phyloP scores from a whole-genome alignment of 2,113 vertebrate genomes.

The Otis tarda region DNA sequence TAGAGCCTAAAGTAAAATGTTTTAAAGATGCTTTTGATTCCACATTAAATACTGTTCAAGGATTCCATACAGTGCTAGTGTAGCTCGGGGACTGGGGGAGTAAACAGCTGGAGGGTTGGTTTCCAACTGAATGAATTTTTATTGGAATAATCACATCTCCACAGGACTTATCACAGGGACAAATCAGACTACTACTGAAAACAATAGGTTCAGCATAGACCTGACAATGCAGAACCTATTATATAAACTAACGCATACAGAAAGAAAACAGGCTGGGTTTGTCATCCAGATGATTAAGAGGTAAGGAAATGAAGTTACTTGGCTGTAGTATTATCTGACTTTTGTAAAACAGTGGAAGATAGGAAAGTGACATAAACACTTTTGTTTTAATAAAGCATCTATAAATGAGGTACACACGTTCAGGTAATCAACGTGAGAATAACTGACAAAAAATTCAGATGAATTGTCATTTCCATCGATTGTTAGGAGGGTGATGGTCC shows the following conservation, averaged over 20 bases:
- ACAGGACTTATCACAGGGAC: slow-evolving; percentile 79
- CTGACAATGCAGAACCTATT: slow-evolving; percentile 43
- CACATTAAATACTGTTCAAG: slow-evolving; percentile 67
- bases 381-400: slow-evolving; percentile 81
- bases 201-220: slow-evolving; percentile 73
- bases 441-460: slow-evolving; percentile 86
- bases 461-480: slow-evolving; percentile 88
- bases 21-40: slow-evolving; percentile 62
- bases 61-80: slow-evolving; percentile 69
- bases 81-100: slow-evolving; percentile 78
- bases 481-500: slow-evolving; percentile 81
- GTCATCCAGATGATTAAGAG: slow-evolving; percentile 35
- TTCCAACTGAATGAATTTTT: slow-evolving; percentile 83
- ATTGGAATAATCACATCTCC: slow-evolving; percentile 84
- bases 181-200: slow-evolving; percentile 78
- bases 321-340: slow-evolving; percentile 35
- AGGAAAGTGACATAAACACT: slow-evolving; percentile 61
- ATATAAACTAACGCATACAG: slow-evolving; percentile 11
- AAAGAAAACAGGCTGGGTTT: slow-evolving; percentile 40
- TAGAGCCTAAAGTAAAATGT: slow-evolving; percentile 3
- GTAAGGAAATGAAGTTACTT: slow-evolving; percentile 37
- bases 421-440: slow-evolving; percentile 81
- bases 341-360: slow-evolving; percentile 33
- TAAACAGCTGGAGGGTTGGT: slow-evolving; percentile 83
- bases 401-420: slow-evolving; percentile 74